Conservation (phyloP, 2,113 vertebrate genomes). For the Percopsis transmontana region DNA sequence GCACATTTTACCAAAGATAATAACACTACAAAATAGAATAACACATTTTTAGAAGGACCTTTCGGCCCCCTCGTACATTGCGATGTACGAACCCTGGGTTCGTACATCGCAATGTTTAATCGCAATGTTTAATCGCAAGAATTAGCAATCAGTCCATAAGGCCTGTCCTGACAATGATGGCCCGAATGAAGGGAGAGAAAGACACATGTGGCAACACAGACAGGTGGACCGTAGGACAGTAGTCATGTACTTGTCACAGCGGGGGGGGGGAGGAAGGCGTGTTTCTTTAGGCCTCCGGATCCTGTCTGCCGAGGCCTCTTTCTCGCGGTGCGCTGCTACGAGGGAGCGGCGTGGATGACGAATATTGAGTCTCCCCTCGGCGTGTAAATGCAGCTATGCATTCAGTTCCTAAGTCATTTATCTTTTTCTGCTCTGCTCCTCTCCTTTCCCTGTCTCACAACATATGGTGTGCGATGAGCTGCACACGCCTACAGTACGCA, state of each 20-base stretch:
- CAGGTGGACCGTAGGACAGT: not conserved
- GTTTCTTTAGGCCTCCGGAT: constrained; percentile 19
- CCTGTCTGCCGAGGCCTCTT: constrained; percentile 42
- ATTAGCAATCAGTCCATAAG: constrained; percentile 36
- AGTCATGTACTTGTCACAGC: too few relatives aligned
- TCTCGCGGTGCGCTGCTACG: constrained; percentile 46
- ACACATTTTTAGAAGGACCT: too few relatives aligned
- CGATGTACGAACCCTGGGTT: too few relatives aligned
- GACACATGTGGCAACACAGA: not conserved
- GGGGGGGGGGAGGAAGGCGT: not conserved
- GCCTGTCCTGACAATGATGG: constrained; percentile 30
- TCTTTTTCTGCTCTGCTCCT: constrained; percentile 63
- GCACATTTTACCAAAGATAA: too few relatives aligned
- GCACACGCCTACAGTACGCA: constrained; percentile 34
- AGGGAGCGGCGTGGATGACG: constrained; percentile 48
- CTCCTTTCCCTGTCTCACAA: constrained; percentile 67
- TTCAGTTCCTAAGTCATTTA: constrained; percentile 75
- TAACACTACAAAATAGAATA: too few relatives aligned
- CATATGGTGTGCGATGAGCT: constrained; percentile 69
- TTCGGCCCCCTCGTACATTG: too few relatives aligned
- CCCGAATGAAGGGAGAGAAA: constrained; percentile 5
- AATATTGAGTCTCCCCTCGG: constrained; percentile 64
- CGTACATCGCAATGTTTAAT: too few relatives aligned
- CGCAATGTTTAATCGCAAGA: too few relatives aligned
- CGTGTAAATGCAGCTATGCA: constrained; percentile 72